Evolutionary conservation across 2,888 invertebrate genomes (phyloP).

Genomic region (Agrochola macilenta): DNA sequence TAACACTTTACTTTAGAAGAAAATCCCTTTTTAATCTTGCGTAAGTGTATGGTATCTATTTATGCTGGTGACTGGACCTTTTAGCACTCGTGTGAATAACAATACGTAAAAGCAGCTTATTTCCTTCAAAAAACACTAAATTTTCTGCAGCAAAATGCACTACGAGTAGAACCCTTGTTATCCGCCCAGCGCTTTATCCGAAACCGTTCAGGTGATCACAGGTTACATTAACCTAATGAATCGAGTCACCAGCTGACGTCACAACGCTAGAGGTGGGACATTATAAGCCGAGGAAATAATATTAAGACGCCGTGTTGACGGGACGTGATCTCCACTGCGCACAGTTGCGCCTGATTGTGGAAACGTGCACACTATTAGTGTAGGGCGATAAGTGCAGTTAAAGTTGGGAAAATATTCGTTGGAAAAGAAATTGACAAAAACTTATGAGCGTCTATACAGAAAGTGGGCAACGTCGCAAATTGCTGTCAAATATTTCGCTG

Average conservation of each 20-base stretch:
- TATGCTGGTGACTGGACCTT: not conserved
- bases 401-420: conserved; percentile 3
- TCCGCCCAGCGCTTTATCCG: conserved; percentile 7
- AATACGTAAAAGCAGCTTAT: not conserved
- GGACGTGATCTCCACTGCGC: conserved; percentile 59
- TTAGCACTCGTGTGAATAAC: not conserved
- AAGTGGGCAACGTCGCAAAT: too few species aligned
- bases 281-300: conserved; percentile 69
- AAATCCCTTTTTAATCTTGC: not conserved
- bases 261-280: conserved; percentile 51
- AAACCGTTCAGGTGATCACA: conserved; percentile 39
- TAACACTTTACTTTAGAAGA: not conserved
- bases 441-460: too few species aligned
- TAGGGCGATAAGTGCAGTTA: conserved; percentile 28
- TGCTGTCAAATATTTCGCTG: too few species aligned
- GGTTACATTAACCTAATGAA: conserved; percentile 52
- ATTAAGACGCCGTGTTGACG: conserved; percentile 53
- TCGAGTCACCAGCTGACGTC: conserved; percentile 46
- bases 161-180: not conserved
- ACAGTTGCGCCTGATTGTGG: conserved; percentile 66
- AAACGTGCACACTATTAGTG: conserved; percentile 66
- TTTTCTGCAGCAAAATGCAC: conserved; percentile 10
- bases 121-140: not conserved
- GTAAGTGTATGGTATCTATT: not conserved
- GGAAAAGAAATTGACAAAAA: too few species aligned